Conservation (phyloP, 2,888 invertebrate species). For the Toxonevra muliebris region DNA sequence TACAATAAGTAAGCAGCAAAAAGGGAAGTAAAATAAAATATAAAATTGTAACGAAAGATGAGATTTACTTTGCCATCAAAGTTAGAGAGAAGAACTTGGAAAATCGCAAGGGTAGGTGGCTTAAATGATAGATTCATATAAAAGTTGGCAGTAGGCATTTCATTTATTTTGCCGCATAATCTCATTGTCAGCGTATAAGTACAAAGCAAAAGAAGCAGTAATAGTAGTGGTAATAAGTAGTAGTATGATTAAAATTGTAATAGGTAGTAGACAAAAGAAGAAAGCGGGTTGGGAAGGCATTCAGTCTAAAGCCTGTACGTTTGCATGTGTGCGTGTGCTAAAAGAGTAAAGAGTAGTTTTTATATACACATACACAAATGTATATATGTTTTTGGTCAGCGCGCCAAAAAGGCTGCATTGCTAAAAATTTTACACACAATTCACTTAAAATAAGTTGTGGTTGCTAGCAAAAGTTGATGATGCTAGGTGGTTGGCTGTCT, state of each 20-base stretch:
- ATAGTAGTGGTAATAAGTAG: not conserved
- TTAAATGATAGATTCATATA: too few relatives aligned
- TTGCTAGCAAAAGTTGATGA: conserved; percentile 11
- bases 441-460: not conserved
- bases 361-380: conserved; percentile 25
- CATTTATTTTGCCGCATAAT: conserved; percentile 40
- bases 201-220: conserved; percentile 37
- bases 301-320: conserved; percentile 7
- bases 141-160: conserved; percentile 19
- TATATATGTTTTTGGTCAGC: conserved; percentile 19
- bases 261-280: not conserved
- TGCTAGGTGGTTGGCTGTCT: not conserved
- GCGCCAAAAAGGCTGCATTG: conserved; percentile 40
- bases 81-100: not conserved
- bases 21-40: conserved; percentile 44
- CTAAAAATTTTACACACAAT: conserved; percentile 5
- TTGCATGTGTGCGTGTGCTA: conserved; percentile 9
- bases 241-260: not conserved
- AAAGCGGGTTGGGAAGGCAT: not conserved
- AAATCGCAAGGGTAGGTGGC: not conserved
- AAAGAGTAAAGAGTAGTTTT: conserved; percentile 15
- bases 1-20: conserved; percentile 27
- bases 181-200: conserved; percentile 43
- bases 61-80: conserved; percentile 28
- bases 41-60: conserved; percentile 36